Base-by-base conservation (phyloP, 2,113 vertebrate species). In the Vanacampus margaritifer region DNA sequence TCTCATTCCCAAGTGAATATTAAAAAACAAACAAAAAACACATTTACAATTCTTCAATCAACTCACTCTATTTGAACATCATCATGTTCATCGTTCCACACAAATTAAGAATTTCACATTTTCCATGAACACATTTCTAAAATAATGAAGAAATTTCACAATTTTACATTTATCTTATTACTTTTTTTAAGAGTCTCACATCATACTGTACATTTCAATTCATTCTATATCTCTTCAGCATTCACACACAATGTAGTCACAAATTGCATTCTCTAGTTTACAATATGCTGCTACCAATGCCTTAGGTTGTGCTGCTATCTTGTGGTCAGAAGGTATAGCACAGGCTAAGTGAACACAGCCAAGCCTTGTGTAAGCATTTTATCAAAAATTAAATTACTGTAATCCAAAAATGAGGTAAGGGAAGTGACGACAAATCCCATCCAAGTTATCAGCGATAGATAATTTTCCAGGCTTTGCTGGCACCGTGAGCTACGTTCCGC, bases 261-360 rank as follows among this genome's bases (percentile, higher is more conserved):
- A 16, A 45, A 45, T 4, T 16, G 17, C 17, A 46, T 19, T 46
- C 24, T 35, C 1, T 14, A 24, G 12, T 56, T 56, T 16, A 56
- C 24, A 56, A 13, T 56, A 16, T 16, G 24, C 13, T 6, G 28
- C 8, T 54, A 28, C 16, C 17, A 36, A 75, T 78, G 21, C 23
- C 16, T 56, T 80, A 74, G 14, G 50, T 67, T 79, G 17, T 69
- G 64, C 82, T 70, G 83, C 72, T 84, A 85, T 79, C 89, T 88
- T 36, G 72, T 84, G 89, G 75, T 57, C 2, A 63, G 9, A 26
- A 32, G 28, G 32, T 8, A 41, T 16, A 59, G 5, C 50, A 71
- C 57, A 58, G 28, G 36, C 12, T 11, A 43, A n/a, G 21, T 58
- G 11, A 54, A 36, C 16, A 26, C 35, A 10, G 14, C 26, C 26